Base-by-base conservation (phyloP, 2,797 vertebrate genomes). In the Decapterus maruadsi region DNA sequence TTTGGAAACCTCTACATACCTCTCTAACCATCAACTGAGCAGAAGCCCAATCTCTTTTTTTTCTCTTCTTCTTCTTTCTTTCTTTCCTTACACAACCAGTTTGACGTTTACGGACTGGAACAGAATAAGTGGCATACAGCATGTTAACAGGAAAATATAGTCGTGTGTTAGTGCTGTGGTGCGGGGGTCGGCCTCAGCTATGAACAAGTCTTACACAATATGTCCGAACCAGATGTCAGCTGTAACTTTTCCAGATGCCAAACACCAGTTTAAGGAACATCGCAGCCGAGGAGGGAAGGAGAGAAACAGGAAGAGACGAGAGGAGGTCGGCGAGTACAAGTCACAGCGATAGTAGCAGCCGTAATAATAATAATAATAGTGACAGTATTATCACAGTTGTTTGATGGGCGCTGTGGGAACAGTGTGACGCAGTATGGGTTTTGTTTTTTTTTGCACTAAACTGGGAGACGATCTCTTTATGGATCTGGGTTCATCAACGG, bases 1-100 rank as follows among this genome's bases (percentile, higher is more conserved):
- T 73, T 73, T 81, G 69, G 84, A 85, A 75, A 75, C 46, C 51
- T 76, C 26, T 0, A 17, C 60, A 43, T 50, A 50, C 38, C 31
- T 61, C 46, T 45, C 17, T 57, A 58, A 86, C 72, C 78, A 26
- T 66, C 67, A 16, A 26, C 5, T 43, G 45, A 61, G 14, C 0
- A 1, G 29, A 20, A 19, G 40, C 31, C 51, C 36, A 19, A 13
- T 34, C 4, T 34, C 4, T 34, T 34, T 34, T 34, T 34, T 34
- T 34, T 34, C 6, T 34, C 31, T 31, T 31, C 31, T 31, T 31
- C 31, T 31, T 31, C 31, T 31, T 31, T 6, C 26, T 26, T 26
- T 29, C 17, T 19, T 20, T 13, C 12, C 16, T 17, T 11, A 31
- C 2, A 40, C 43, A 22, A 48, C 17, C 63, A 29, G 53, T 29